Evolutionary conservation across 2,888 invertebrate species (phyloP).

Genomic region (Ernsta delagoae): DNA sequence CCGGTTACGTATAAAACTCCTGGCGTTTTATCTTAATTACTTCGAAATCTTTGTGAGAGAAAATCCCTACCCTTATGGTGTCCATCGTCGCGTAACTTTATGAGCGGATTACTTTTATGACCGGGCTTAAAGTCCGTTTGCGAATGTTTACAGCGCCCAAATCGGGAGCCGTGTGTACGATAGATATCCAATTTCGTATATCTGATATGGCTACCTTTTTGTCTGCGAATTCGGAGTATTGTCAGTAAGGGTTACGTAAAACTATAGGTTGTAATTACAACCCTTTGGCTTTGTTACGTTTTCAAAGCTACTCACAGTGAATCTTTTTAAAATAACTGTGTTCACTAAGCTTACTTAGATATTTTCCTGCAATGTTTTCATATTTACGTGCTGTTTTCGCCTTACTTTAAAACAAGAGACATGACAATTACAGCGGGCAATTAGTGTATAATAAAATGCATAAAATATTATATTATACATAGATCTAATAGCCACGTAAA

Average conservation of each 20-base stretch:
- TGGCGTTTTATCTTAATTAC: conserved; percentile 84
- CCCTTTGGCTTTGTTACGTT: too few relatives aligned
- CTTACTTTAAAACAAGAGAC: too few relatives aligned
- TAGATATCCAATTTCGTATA: conserved; percentile 51
- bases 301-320: too few relatives aligned
- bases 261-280: too few relatives aligned
- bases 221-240: not conserved
- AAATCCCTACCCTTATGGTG: conserved; percentile 83
- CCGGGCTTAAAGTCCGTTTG: conserved; percentile 80
- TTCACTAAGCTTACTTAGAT: too few relatives aligned
- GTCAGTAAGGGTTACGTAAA: not conserved
- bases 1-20: conserved; percentile 76
- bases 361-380: too few relatives aligned
- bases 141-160: conserved; percentile 78
- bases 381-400: too few relatives aligned
- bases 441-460: too few relatives aligned
- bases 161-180: conserved; percentile 61
- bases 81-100: conserved; percentile 83
- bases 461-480: too few relatives aligned
- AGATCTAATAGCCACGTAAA: too few relatives aligned
- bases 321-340: too few relatives aligned
- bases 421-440: too few relatives aligned
- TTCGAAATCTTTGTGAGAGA: conserved; percentile 80
- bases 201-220: not conserved
- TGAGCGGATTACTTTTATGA: conserved; percentile 84